Percentiles rank a stretch among this genome's conserved stretches.
Conservation (phyloP, 2,797 vertebrate genomes). For the Thunnus albacares region DNA sequence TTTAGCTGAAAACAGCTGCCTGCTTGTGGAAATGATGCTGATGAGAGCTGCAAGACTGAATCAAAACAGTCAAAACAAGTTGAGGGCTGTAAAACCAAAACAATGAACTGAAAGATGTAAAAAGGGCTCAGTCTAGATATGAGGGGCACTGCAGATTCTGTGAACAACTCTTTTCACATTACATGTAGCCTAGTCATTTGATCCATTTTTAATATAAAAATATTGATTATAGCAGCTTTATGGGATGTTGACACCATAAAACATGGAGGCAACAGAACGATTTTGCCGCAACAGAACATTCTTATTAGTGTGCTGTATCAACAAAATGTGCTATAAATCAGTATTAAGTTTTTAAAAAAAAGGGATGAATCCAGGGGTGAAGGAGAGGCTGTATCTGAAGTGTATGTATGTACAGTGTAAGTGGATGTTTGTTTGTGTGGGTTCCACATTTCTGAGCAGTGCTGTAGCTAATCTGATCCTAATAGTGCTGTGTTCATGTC, state of each 20-base stretch:
- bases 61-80: neutral
- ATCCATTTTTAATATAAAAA: neutral
- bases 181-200: neutral
- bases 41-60: no score
- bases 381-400: slow-evolving; percentile 1
- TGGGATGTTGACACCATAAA: neutral
- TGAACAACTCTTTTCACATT: neutral
- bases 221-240: neutral
- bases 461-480: slow-evolving; percentile 65
- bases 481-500: slow-evolving; percentile 64
- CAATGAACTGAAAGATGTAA: neutral
- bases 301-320: neutral
- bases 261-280: neutral
- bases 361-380: neutral
- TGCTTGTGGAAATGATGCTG: neutral
- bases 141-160: neutral
- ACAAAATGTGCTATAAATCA: neutral
- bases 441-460: slow-evolving; percentile 27
- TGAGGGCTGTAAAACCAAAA: neutral
- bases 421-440: slow-evolving; percentile 17
- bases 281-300: neutral
- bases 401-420: slow-evolving; percentile 9
- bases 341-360: neutral
- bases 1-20: neutral
- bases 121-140: neutral